These are phyloP conservation scores for Bos indicus DNA, from an alignment of 2,113 vertebrate species.

Conservation along the genomic window DNA sequence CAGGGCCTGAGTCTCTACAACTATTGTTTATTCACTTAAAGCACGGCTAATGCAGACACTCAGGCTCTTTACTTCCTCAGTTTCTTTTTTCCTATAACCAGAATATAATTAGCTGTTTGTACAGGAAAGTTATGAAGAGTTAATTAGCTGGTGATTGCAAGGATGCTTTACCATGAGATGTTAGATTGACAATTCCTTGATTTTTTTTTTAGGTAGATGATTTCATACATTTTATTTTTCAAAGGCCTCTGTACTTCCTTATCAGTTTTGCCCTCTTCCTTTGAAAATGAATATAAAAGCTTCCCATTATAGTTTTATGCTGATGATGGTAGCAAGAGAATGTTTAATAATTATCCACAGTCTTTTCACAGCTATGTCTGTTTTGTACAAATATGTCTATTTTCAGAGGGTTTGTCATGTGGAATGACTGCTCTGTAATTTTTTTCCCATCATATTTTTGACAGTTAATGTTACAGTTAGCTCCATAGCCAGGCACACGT, in stretches of 20 bases:
- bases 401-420: constrained; percentile 20
- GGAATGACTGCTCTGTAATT: constrained; percentile 9
- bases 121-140: neutral
- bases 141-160: constrained; percentile 40
- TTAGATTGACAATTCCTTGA: constrained; percentile 34
- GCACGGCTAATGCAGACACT: neutral
- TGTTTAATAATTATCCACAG: constrained; percentile 40
- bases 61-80: neutral
- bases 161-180: constrained; percentile 36
- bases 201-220: constrained; percentile 52
- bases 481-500: neutral
- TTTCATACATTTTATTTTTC: constrained; percentile 49
- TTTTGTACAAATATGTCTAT: constrained; percentile 31
- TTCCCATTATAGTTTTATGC: constrained; percentile 38
- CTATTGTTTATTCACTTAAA: neutral
- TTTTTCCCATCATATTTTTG: neutral
- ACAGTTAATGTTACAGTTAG: neutral
- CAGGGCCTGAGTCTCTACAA: neutral
- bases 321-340: constrained; percentile 19
- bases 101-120: neutral
- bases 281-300: constrained; percentile 61
- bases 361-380: constrained; percentile 36
- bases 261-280: constrained; percentile 46
- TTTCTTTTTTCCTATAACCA: neutral
- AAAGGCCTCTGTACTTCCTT: constrained; percentile 46